Conservation (phyloP, 2,888 invertebrate species). For the Lydus trimaculatus region DNA sequence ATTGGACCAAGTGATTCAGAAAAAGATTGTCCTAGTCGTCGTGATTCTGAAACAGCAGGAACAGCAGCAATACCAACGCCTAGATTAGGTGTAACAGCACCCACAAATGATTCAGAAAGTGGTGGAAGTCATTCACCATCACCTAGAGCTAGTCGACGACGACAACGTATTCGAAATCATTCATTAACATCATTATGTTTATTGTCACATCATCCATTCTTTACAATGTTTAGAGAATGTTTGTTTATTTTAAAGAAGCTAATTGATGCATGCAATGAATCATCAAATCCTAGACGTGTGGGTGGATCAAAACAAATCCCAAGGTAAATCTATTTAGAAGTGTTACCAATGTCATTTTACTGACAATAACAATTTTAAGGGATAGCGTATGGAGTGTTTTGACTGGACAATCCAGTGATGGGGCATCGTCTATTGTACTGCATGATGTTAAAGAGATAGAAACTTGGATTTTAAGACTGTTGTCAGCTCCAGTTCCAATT, state of each 20-base stretch:
- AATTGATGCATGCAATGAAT: constrained; percentile 97
- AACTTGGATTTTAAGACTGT: constrained; percentile 95
- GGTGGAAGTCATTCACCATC: constrained; percentile 89
- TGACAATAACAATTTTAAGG: constrained; percentile 61
- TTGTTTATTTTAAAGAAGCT: constrained; percentile 93
- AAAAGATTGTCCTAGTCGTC: constrained; percentile 79
- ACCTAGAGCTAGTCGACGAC: constrained; percentile 79
- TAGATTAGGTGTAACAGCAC: constrained; percentile 70
- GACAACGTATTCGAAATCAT: constrained; percentile 87
- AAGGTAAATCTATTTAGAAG: constrained; percentile 67
- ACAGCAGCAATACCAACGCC: constrained; percentile 61
- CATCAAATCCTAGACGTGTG: constrained; percentile 85
- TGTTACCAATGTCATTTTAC: constrained; percentile 10
- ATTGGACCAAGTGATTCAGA: constrained; percentile 91
- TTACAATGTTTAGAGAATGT: constrained; percentile 98
- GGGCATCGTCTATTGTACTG: constrained; percentile 85
- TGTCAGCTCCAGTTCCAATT: constrained; percentile 97
- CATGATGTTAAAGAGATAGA: constrained; percentile 98
- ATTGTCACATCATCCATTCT: constrained; percentile 98
- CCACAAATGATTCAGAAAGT: constrained; percentile 83
- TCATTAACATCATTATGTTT: constrained; percentile 97
- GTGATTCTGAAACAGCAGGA: constrained; percentile 67
- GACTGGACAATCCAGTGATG: constrained; percentile 82
- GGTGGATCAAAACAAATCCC: constrained; percentile 87
- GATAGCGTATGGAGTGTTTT: constrained; percentile 97